These are phyloP conservation scores for Subanguina moxae DNA, from an alignment of 1,140 invertebrate genomes.

Conservation along the genomic window DNA sequence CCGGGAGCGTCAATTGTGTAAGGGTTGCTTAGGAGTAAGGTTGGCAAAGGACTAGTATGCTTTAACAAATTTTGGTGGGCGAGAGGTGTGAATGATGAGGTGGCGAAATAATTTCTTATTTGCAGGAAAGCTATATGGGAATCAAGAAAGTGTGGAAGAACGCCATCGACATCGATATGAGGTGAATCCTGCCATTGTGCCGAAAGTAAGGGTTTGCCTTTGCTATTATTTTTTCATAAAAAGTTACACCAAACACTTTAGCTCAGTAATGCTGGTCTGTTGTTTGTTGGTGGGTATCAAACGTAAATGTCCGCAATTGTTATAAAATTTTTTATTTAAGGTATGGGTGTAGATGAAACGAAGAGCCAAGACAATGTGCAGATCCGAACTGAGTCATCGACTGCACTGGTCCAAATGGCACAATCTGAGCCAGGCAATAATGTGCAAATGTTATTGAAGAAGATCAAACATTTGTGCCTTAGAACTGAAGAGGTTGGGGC, in stretches of 20 bases:
- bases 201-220: constrained; percentile 20
- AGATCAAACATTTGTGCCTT: constrained; percentile 48
- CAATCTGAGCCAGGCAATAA: constrained; percentile 23
- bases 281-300: constrained; percentile 78
- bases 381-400: constrained; percentile 45
- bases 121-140: constrained; percentile 44
- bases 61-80: too few species aligned
- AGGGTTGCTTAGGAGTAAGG: too few species aligned
- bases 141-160: constrained; percentile 76
- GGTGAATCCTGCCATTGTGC: constrained; percentile 78
- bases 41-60: too few species aligned
- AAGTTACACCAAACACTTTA: too few species aligned
- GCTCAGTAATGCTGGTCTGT: constrained; percentile 77
- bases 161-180: constrained; percentile 85
- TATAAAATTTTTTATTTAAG: constrained; percentile 64
- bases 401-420: constrained; percentile 43
- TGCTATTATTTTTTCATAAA: too few species aligned
- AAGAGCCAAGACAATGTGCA: constrained; percentile 8
- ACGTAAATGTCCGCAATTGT: background rate
- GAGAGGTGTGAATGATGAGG: too few species aligned
- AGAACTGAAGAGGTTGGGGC: constrained; percentile 44
- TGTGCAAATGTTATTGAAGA: constrained; percentile 37
- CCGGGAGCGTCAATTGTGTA: too few species aligned
- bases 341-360: constrained; percentile 64
- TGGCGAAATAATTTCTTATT: too few species aligned